Conservation (phyloP, 2,113 vertebrate genomes). For the Perca fluviatilis region DNA sequence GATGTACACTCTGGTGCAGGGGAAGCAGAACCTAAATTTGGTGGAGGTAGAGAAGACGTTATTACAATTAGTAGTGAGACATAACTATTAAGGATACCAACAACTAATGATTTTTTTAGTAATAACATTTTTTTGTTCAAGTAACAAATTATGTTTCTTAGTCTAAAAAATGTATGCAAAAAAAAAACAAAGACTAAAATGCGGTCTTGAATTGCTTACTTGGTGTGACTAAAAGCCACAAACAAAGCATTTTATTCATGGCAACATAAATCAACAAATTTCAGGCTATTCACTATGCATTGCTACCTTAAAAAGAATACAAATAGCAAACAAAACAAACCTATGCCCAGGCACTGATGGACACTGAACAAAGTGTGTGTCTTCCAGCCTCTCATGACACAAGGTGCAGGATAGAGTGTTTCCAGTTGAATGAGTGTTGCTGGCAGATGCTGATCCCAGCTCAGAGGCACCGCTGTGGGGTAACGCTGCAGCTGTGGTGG, state of each 20-base stretch:
- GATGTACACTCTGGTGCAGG: conserved; percentile 91
- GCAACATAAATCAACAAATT: background rate
- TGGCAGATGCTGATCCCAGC: conserved; percentile 72
- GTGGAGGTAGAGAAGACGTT: background rate
- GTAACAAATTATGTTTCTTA: too few relatives aligned
- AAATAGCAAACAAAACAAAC: conserved; percentile 47
- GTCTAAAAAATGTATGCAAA: background rate
- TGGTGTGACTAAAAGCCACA: background rate
- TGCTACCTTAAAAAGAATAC: background rate
- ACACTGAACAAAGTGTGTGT: conserved; percentile 91
- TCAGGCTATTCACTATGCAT: background rate
- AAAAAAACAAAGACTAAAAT: background rate
- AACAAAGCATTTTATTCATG: background rate
- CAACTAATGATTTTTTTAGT: background rate
- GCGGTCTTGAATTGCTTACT: background rate
- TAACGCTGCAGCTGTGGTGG: conserved; percentile 72
- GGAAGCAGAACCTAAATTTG: conserved; percentile 89
- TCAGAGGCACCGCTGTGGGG: conserved; percentile 81
- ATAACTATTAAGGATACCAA: background rate
- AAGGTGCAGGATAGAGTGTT: conserved; percentile 90
- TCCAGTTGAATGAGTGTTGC: conserved; percentile 72
- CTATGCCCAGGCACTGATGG: conserved; percentile 89
- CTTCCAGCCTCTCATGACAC: conserved; percentile 90
- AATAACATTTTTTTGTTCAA: background rate
- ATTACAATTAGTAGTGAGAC: background rate